Conservation (phyloP, 2,113 vertebrate species). For the Odocoileus virginianus region DNA sequence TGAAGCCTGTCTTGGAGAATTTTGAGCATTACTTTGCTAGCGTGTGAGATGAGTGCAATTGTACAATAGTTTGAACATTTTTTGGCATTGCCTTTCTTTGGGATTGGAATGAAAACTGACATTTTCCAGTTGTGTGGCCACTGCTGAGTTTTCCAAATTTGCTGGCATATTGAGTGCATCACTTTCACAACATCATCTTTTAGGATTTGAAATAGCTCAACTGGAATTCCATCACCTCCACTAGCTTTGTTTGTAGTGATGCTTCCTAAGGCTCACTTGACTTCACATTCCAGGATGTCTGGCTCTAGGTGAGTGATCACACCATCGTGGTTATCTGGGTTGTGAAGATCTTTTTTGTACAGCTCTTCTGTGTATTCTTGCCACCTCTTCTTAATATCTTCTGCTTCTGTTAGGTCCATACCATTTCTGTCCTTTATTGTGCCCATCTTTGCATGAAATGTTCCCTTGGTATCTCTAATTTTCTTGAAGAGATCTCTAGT, state of each 20-base stretch:
- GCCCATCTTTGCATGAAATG: neutral
- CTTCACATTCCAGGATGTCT: neutral
- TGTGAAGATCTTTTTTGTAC: neutral
- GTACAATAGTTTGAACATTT: neutral
- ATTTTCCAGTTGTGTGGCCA: neutral
- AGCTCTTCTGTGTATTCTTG: neutral
- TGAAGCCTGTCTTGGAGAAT: neutral
- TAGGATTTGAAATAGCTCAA: neutral
- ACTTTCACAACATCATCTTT: neutral
- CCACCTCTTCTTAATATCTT: neutral
- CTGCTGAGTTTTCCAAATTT: neutral
- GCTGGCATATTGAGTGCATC: rapidly evolving
- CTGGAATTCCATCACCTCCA: neutral
- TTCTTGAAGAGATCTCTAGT: neutral
- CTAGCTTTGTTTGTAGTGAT: neutral
- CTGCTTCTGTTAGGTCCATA: neutral
- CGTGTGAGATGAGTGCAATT: neutral
- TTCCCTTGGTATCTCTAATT: neutral
- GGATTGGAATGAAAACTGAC: neutral
- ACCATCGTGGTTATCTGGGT: neutral
- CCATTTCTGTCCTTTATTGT: neutral
- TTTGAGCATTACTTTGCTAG: neutral
- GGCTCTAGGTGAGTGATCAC: neutral
- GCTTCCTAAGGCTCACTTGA: neutral
- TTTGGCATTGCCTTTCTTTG: neutral